A percentile compares a stretch with the other conserved stretches of the same genome.
Evolutionary conservation across 2,888 invertebrate genomes (phyloP).

Genomic region (Rutpela maculata): DNA sequence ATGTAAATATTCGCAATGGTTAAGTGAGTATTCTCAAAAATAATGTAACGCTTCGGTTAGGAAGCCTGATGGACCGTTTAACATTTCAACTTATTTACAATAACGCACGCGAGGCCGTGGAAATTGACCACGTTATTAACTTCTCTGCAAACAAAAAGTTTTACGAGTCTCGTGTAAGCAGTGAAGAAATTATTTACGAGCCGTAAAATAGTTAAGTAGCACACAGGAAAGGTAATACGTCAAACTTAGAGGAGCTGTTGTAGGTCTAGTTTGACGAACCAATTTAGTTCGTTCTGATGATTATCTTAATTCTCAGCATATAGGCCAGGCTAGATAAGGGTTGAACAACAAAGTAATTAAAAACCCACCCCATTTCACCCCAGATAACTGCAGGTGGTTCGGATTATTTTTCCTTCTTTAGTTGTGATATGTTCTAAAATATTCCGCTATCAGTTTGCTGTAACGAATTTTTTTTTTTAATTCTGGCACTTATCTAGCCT

Average conservation of each 20-base stretch:
- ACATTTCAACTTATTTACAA: neutral
- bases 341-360: no score
- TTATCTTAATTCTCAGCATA: no score
- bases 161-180: neutral
- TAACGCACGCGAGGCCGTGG: neutral
- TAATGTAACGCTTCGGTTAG: neutral
- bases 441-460: no score
- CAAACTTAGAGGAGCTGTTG: neutral
- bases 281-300: neutral
- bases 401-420: no score
- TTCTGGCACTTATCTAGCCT: no score
- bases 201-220: neutral
- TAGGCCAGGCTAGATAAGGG: no score
- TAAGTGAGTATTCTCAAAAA: neutral
- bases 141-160: neutral
- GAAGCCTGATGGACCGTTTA: slow-evolving; percentile 1
- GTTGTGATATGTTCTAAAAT: no score
- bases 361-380: no score
- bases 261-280: neutral
- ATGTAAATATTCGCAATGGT: neutral
- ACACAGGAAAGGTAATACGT: neutral
- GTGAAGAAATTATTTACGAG: neutral
- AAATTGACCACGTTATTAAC: slow-evolving; percentile 2
- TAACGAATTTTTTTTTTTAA: no score
- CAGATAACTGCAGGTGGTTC: no score